A percentile compares a stretch with the other conserved stretches of the same genome.
phyloP scores from a whole-genome alignment of 2,797 vertebrate genomes.

The Staurois parvus region DNA sequence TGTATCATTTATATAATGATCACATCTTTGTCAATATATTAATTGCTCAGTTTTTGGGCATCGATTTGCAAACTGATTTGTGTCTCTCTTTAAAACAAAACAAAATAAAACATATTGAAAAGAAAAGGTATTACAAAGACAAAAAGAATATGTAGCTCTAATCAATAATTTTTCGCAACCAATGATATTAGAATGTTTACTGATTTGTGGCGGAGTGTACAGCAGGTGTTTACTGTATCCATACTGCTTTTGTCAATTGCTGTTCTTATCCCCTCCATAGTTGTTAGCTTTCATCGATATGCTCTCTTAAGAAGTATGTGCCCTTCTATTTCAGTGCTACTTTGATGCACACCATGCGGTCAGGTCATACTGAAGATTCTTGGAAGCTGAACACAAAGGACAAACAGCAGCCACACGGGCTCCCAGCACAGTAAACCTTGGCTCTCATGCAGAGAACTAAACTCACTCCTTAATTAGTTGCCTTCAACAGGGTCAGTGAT shows the following conservation, averaged over 20 bases:
- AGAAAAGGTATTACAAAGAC: no score
- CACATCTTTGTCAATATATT: no score
- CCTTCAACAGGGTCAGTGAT: not conserved
- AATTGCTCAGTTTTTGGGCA: no score
- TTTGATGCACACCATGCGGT: not conserved
- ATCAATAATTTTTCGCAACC: no score
- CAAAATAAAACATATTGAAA: no score
- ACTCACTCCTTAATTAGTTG: not conserved
- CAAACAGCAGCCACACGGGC: not conserved
- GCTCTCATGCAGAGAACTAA: not conserved
- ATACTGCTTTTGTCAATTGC: not conserved
- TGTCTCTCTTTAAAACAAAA: no score
- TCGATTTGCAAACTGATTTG: no score
- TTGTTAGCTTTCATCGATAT: not conserved
- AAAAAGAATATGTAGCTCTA: no score
- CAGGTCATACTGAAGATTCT: not conserved
- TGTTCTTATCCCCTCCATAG: not conserved
- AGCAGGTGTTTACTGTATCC: not conserved
- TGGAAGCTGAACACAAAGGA: no score
- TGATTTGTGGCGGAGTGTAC: no score
- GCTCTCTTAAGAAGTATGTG: not conserved
- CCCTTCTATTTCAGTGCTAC: not conserved
- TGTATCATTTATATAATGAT: no score
- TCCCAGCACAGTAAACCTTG: not conserved
- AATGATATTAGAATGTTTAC: no score